Evolutionary conservation across 1,140 invertebrate species (phyloP).

Genomic region (Sweltsa coloradensis): DNA sequence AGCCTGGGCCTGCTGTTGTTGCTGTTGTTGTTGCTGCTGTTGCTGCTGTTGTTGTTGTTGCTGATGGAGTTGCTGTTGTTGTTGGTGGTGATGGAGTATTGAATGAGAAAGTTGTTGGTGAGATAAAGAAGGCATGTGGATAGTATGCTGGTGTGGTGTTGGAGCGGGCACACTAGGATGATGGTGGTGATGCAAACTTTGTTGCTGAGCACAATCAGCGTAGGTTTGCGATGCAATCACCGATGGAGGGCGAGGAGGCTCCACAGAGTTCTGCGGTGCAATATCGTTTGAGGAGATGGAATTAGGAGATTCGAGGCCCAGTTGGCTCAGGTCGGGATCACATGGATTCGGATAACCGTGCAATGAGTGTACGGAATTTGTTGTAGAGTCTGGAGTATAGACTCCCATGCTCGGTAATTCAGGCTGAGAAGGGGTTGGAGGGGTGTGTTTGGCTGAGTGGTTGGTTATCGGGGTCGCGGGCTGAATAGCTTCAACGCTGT

Average conservation of each 20-base stretch:
- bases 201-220: conserved; percentile 24
- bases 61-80: conserved; percentile 35
- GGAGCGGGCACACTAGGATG: conserved; percentile 26
- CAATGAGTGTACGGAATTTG: conserved; percentile 69
- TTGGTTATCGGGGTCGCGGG: conserved; percentile 22
- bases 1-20: conserved; percentile 37
- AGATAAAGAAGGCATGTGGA: conserved; percentile 28
- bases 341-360: conserved; percentile 56
- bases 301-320: conserved; percentile 74
- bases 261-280: conserved; percentile 59
- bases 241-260: conserved; percentile 40
- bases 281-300: conserved; percentile 73
- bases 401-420: conserved; percentile 66
- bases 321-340: conserved; percentile 69
- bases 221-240: conserved; percentile 18
- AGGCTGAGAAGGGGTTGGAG: conserved; percentile 38
- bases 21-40: conserved; percentile 37
- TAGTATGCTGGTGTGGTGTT: conserved; percentile 27
- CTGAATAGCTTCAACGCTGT: conserved; percentile 16
- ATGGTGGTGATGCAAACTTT: conserved; percentile 25
- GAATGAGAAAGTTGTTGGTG: conserved; percentile 30
- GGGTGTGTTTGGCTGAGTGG: conserved; percentile 37
- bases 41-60: conserved; percentile 36
- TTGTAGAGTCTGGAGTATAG: conserved; percentile 71
- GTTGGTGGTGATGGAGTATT: conserved; percentile 28